These are phyloP conservation scores for Macrotus californicus DNA, from an alignment of 2,113 vertebrate genomes.

Conservation along the genomic window DNA sequence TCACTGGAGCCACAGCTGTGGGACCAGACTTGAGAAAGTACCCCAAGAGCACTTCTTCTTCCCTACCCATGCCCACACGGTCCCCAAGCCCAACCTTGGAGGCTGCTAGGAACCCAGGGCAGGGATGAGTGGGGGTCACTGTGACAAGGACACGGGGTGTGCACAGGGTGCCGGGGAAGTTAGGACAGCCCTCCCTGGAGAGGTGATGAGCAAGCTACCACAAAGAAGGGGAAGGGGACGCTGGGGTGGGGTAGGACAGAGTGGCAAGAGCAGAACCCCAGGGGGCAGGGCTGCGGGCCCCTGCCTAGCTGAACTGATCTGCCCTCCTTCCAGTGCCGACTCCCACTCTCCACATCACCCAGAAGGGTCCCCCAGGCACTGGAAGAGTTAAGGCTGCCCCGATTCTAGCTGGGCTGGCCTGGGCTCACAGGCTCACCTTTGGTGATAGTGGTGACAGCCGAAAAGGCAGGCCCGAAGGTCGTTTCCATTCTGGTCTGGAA, in stretches of 20 bases:
- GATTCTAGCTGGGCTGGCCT: background rate
- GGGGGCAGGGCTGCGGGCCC: background rate
- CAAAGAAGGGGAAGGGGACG: background rate
- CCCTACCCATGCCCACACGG: background rate
- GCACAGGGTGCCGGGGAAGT: background rate
- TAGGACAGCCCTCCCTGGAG: background rate
- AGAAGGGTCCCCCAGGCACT: background rate
- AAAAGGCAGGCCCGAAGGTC: constrained; percentile 91
- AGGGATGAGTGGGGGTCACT: background rate
- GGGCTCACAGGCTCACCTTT: constrained; percentile 84
- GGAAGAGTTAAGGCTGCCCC: background rate
- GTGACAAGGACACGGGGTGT: background rate
- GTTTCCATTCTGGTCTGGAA: constrained; percentile 94
- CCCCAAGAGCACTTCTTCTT: background rate
- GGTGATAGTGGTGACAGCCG: constrained; percentile 89
- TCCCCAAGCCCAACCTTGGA: background rate
- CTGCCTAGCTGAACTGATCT: background rate
- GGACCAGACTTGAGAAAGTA: background rate
- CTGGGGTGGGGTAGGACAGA: background rate
- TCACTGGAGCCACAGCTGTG: no score
- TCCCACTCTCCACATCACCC: no score
- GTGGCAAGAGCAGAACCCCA: no score
- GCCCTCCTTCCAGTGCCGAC: background rate
- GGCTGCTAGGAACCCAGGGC: background rate
- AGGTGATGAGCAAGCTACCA: background rate